Base-by-base conservation (phyloP, 2,888 invertebrate genomes). In the Lamproptera curius region DNA sequence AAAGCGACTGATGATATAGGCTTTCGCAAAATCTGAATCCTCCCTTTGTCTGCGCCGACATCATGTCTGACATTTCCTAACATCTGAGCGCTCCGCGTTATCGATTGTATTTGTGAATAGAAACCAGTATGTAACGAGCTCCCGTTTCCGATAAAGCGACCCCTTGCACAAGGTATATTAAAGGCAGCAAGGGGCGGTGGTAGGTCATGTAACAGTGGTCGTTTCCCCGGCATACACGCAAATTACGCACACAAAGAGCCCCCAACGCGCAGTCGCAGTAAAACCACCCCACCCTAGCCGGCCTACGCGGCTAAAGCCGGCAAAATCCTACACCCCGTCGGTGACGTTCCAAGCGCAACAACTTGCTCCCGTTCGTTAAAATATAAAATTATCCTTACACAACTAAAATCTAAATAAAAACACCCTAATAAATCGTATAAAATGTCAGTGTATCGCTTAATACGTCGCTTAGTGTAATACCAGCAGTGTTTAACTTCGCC, bases 101-200 rank as follows among this genome's bases (percentile, higher is more conserved):
- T 87, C 79, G 86, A 87, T 87, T 85, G 76, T 76, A 76, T 77
- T 78, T 67, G 68, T 69, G 67, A 76, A 77, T 73, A 77, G 69
- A 62, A 51, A 58, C 83, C 75, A 74, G 0, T 17, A 0, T 55
- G 61, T 15, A 17, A 13, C 51, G 78, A 73, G 46, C 81, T 60
- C 57, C 48, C 44, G 58, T 67, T 67, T 68, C 62, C 50, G 63
- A 67, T 62, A 67, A 65, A 55, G 50, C 52, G 52, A 53, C 70
- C 72, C 69, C 65, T 23, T 43, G 35, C 35, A 9, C 16, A 46
- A 34, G 35, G 23, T 47, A 17, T 35, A 33, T 28, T 35, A 37
- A 49, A 36, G 26, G 16, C 11, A 20, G 35, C 47, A 54, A 54
- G 64, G 70, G 70, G 73, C 65, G 65, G 67, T 63, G 52, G 65